Conservation (phyloP, 1,140 invertebrate genomes). For the Phenacoccus solenopsis region DNA sequence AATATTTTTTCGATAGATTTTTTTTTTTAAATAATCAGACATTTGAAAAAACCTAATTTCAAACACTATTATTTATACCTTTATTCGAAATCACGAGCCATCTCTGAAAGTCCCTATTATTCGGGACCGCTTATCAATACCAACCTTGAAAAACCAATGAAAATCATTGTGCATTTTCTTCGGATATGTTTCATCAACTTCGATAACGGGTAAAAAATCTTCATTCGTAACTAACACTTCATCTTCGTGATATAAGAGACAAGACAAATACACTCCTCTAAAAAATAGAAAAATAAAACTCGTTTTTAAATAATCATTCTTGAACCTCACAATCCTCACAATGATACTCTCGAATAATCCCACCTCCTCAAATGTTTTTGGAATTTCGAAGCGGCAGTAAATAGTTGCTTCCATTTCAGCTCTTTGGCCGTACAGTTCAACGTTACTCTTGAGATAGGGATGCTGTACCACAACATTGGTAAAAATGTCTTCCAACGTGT, state of each 20-base stretch:
- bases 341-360: background rate
- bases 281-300: slow-evolving; percentile 32
- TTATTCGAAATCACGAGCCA: no score
- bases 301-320: no score
- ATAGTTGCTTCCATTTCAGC: slow-evolving; percentile 67
- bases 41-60: no score
- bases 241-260: slow-evolving; percentile 86
- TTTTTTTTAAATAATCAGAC: background rate
- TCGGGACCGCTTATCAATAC: slow-evolving; percentile 20
- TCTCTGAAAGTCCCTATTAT: no score
- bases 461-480: slow-evolving; percentile 50
- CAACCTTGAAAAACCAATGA: slow-evolving; percentile 94
- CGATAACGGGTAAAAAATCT: slow-evolving; percentile 89
- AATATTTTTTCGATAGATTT: no score
- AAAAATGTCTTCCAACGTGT: slow-evolving; percentile 61
- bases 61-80: no score
- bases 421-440: slow-evolving; percentile 25
- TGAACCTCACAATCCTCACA: background rate
- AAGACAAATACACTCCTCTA: slow-evolving; percentile 84
- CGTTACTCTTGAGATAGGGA: slow-evolving; percentile 36
- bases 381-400: slow-evolving; percentile 87
- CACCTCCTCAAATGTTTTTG: slow-evolving; percentile 81
- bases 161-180: slow-evolving; percentile 82
- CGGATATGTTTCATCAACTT: slow-evolving; percentile 91
- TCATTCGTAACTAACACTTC: slow-evolving; percentile 90